Conservation (phyloP, 2,888 invertebrate species). For the Acanthopleura granulata region DNA sequence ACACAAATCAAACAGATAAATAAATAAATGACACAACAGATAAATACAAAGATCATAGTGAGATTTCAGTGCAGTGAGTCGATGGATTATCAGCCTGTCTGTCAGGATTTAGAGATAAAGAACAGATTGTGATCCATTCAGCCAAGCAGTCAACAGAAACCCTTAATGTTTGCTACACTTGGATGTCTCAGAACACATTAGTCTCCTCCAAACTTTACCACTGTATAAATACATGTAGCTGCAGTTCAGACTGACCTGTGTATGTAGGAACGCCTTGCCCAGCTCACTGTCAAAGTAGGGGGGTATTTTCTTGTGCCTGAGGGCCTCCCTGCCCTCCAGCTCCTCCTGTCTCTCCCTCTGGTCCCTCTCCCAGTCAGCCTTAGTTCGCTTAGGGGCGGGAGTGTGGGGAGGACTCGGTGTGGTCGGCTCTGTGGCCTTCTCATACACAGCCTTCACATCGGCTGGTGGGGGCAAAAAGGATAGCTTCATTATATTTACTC, state of each 20-base stretch:
- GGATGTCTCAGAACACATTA: no score
- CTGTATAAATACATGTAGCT: background rate
- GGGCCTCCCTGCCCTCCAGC: constrained; percentile 45
- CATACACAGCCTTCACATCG: constrained; percentile 59
- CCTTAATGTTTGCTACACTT: no score
- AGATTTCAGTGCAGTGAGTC: no score
- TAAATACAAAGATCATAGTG: no score
- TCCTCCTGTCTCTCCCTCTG: constrained; percentile 59
- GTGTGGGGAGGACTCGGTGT: constrained; percentile 60
- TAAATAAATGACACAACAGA: no score
- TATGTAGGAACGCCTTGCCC: constrained; percentile 64
- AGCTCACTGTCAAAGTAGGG: constrained; percentile 68
- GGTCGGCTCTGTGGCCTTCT: constrained; percentile 57
- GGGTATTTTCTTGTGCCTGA: constrained; percentile 59
- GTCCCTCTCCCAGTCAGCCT: constrained; percentile 65
- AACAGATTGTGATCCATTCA: background rate
- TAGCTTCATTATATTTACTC: no score
- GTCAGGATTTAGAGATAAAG: no score
- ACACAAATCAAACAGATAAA: no score
- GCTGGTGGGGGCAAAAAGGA: constrained; percentile 41
- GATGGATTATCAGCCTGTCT: no score
- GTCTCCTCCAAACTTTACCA: no score
- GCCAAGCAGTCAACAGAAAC: background rate
- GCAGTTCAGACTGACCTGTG: constrained; percentile 49
- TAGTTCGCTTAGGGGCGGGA: constrained; percentile 58